These are phyloP conservation scores for Adelphocoris suturalis DNA, from an alignment of 2,888 invertebrate genomes.

Conservation along the genomic window DNA sequence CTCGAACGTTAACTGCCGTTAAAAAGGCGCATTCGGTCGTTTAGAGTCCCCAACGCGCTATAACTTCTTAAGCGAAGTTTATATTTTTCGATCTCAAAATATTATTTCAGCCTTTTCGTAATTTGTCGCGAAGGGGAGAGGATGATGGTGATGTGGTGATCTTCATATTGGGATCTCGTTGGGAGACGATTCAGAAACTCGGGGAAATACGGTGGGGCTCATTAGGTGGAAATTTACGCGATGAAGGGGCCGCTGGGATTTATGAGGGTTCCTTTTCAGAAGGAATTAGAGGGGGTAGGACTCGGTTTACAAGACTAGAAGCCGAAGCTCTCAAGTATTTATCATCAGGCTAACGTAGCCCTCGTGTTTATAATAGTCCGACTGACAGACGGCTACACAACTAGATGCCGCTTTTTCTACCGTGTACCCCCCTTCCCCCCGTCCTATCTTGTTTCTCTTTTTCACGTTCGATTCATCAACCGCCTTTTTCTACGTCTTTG, in stretches of 20 bases:
- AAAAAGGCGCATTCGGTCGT: slow-evolving; percentile 1
- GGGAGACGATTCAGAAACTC: neutral
- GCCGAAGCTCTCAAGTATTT: slow-evolving; percentile 46
- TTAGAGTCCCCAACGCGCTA: neutral
- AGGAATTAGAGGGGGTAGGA: slow-evolving; percentile 19
- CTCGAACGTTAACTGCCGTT: neutral
- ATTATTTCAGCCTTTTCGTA: slow-evolving; percentile 32
- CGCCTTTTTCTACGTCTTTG: neutral
- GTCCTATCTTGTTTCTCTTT: neutral
- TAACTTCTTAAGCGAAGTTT: slow-evolving; percentile 15
- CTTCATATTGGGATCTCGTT: slow-evolving; percentile 35
- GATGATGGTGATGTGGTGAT: slow-evolving; percentile 24
- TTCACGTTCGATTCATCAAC: slow-evolving; percentile 44
- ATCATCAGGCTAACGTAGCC: slow-evolving; percentile 42
- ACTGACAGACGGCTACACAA: slow-evolving; percentile 60
- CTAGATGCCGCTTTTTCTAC: slow-evolving; percentile 30
- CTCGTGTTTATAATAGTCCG: slow-evolving; percentile 54
- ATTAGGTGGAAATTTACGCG: slow-evolving; percentile 63
- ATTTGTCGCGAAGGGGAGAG: neutral
- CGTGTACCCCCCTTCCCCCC: neutral
- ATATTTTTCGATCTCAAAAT: slow-evolving; percentile 21
- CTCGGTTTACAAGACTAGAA: slow-evolving; percentile 60
- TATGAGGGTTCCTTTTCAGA: slow-evolving; percentile 26
- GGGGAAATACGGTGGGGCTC: slow-evolving; percentile 37
- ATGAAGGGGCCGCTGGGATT: slow-evolving; percentile 51